These are phyloP conservation scores for Frankliniella intonsa DNA, from an alignment of 2,888 invertebrate species.

Conservation along the genomic window DNA sequence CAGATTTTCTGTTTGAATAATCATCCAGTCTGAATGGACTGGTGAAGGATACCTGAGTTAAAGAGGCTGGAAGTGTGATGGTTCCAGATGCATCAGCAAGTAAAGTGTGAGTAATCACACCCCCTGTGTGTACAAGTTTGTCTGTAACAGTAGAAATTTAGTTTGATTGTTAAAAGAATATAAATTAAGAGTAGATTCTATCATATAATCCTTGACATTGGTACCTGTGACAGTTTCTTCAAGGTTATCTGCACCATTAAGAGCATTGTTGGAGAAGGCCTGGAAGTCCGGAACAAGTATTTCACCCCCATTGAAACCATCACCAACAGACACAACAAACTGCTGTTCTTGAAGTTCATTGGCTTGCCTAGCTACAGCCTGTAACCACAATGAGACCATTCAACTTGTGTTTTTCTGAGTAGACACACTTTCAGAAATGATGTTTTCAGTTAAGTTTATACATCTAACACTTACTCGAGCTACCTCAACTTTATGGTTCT, in stretches of 20 bases:
- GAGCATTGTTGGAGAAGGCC: slow-evolving; percentile 18
- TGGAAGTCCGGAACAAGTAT: slow-evolving; percentile 38
- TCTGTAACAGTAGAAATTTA: slow-evolving; percentile 31
- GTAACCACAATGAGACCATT: background rate
- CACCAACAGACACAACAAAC: slow-evolving; percentile 38
- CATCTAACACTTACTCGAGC: slow-evolving; percentile 49
- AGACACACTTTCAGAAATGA: slow-evolving; percentile 3
- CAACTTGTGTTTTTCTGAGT: slow-evolving; percentile 33
- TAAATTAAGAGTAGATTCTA: background rate
- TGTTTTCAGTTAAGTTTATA: background rate
- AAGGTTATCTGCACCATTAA: background rate
- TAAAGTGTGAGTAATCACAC: slow-evolving; percentile 43
- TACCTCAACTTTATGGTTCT: slow-evolving; percentile 50
- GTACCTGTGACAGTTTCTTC: background rate
- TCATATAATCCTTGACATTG: slow-evolving; percentile 32
- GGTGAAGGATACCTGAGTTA: slow-evolving; percentile 45
- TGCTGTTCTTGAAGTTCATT: background rate
- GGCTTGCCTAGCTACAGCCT: background rate
- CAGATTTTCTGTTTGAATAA: background rate
- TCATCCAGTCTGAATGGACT: slow-evolving; percentile 40
- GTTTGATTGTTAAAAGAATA: background rate
- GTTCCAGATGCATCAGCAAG: slow-evolving; percentile 46
- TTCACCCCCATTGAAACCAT: slow-evolving; percentile 39
- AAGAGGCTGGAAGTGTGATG: slow-evolving; percentile 45
- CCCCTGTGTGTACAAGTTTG: slow-evolving; percentile 39